Base-by-base conservation (phyloP, 2,888 invertebrate species). In the Toxonevra muliebris region DNA sequence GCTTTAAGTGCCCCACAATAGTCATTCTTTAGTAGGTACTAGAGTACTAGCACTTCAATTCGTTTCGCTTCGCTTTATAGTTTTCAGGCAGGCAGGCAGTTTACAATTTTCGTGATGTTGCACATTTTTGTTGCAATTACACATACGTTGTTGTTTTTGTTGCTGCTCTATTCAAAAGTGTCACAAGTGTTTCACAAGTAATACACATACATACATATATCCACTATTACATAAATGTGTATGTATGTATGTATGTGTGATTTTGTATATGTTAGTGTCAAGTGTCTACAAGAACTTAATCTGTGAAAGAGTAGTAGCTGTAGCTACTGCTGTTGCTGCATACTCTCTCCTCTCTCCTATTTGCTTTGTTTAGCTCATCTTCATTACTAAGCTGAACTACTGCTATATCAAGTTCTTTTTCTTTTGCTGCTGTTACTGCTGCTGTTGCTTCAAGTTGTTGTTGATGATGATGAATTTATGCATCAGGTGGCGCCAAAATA, bases 241-340 rank as follows among this genome's bases (percentile, higher is more conserved):
- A 45, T 15, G 19, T 13, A 41, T 52, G 52, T 61, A 41, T 42
- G 41, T 9, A 1, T 53, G 42, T 50, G 30, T 40, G 61, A 40
- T 30, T 50, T 19, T 1, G 48, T n/a, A 48, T 5, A 15, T 48
- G 48, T 48, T 48, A 10, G 48, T 48, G 10, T 48, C 48, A 48
- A 48, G 48, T 48, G 48, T 48, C 45, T 64, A 15, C 52, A 58
- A 59, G 58, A 52, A 65, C 58, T 65, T 65, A 65, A 65, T 59
- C 20, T 48, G 45, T 41, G 50, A 15, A 17, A 65, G 17, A 58
- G 11, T n/a, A 1, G n/a, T 12, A 58, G 13, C 15, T 13, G 30
- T 12, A 7, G 30, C 13, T 19, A 3, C 40, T 12, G 57, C 20
- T 30, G 2, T 30, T n/a, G 12, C 10, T 58, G 12, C n/a, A n/a